phyloP scores from a whole-genome alignment of 2,797 vertebrate genomes.

The Thamnophis elegans region DNA sequence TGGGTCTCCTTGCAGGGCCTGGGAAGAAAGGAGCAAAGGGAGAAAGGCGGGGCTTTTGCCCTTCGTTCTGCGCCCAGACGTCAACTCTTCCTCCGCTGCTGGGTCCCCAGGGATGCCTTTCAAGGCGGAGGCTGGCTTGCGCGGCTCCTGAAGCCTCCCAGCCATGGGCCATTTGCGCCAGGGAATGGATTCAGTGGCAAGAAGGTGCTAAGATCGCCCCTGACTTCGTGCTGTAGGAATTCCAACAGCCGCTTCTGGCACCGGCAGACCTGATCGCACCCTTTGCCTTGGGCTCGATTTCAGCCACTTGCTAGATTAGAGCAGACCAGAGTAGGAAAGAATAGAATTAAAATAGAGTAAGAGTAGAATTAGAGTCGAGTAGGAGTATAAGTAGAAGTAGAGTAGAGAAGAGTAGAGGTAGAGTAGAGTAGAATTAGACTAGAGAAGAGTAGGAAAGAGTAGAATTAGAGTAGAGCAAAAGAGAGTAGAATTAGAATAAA shows the following conservation, averaged over 20 bases:
- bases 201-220: slow-evolving; percentile 53
- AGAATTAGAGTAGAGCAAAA: neutral
- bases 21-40: neutral
- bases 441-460: too few species aligned
- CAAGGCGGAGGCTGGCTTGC: slow-evolving; percentile 30
- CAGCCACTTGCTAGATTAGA: slow-evolving; percentile 14
- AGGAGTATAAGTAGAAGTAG: too few species aligned
- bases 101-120: slow-evolving; percentile 48
- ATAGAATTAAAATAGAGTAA: too few species aligned
- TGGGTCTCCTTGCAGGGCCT: neutral
- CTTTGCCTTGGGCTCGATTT: slow-evolving; percentile 23
- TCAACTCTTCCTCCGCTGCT: slow-evolving; percentile 33
- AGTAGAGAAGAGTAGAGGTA: too few species aligned
- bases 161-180: slow-evolving; percentile 57
- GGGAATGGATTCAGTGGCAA: slow-evolving; percentile 63
- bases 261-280: slow-evolving; percentile 8
- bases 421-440: too few species aligned
- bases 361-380: too few species aligned
- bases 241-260: slow-evolving; percentile 44
- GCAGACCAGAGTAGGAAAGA: too few species aligned
- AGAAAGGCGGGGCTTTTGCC: slow-evolving; percentile 5
- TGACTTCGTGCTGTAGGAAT: slow-evolving; percentile 57
- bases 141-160: slow-evolving; percentile 30
- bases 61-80: slow-evolving; percentile 31
- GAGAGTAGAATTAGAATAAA: too few species aligned